A percentile compares a stretch with the other conserved stretches of the same genome.
Conservation (phyloP, 1,140 invertebrate species). For the Leptopilina boulardi region DNA sequence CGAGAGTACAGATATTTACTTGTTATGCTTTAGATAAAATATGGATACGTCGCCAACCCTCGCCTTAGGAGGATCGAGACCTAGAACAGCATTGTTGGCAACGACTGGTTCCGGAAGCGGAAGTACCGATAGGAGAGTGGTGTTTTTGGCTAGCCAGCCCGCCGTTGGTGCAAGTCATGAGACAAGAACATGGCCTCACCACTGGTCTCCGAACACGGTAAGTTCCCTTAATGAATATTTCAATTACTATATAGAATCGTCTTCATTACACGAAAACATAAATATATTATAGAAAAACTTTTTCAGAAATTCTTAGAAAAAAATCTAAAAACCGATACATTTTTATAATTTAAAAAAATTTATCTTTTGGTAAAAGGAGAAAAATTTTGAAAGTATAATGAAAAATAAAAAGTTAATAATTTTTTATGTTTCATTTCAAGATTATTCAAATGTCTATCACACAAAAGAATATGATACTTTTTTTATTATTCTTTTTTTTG, state of each 20-base stretch:
- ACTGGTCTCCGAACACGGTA: constrained; percentile 73
- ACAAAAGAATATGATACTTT: too few species aligned
- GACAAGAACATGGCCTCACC: constrained; percentile 73
- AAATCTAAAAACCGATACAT: too few species aligned
- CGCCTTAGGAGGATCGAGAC: constrained; percentile 69
- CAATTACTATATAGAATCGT: background rate
- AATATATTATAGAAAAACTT: too few species aligned
- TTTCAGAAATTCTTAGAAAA: too few species aligned
- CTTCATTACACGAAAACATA: background rate
- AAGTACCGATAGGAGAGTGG: constrained; percentile 69
- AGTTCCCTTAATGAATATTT: constrained; percentile 50
- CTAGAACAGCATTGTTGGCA: constrained; percentile 70
- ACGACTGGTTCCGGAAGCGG: constrained; percentile 68
- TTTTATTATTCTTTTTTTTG: too few species aligned
- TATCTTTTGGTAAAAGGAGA: too few species aligned
- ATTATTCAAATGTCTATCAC: too few species aligned
- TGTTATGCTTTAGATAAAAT: constrained; percentile 50
- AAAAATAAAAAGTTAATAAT: too few species aligned
- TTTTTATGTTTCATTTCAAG: too few species aligned
- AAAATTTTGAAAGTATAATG: too few species aligned
- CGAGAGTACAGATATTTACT: constrained; percentile 39
- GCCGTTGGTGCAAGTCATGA: constrained; percentile 63
- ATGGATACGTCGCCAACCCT: constrained; percentile 73
- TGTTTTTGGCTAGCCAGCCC: constrained; percentile 71
- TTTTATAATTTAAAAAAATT: too few species aligned